These are phyloP conservation scores for Hydrozoanthus gracilis DNA, from an alignment of 92 coral and sea anemone species.

Conservation along the genomic window DNA sequence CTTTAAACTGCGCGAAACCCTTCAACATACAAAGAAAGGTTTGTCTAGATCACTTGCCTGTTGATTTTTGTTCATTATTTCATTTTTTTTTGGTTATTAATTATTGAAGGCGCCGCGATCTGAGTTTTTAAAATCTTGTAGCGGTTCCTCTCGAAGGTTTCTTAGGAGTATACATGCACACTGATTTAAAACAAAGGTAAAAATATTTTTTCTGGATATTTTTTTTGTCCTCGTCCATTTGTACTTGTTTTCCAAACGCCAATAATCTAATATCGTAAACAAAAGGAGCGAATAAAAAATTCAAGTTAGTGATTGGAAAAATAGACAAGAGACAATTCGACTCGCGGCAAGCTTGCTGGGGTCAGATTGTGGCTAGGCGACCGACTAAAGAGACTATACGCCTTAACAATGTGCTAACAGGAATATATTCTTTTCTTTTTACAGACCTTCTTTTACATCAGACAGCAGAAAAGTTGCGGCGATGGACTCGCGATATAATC, in stretches of 20 bases:
- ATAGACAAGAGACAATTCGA: slow-evolving; percentile 16
- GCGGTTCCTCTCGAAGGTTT: no score
- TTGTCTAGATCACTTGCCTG: neutral
- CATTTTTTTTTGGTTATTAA: no score
- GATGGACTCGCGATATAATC: slow-evolving; percentile 31
- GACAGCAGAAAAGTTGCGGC: slow-evolving; percentile 41
- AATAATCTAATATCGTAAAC: slow-evolving; percentile 12
- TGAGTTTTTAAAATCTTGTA: no score
- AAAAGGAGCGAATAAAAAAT: slow-evolving; percentile 24
- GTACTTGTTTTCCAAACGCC: neutral
- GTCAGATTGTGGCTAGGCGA: slow-evolving; percentile 32
- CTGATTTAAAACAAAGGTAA: neutral
- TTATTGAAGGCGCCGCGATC: no score
- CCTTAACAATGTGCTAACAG: neutral
- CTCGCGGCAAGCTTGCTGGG: slow-evolving; percentile 1
- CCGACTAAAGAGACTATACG: neutral
- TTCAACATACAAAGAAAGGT: neutral
- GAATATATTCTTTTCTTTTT: slow-evolving; percentile 12
- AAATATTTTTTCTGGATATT: neutral
- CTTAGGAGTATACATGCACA: neutral
- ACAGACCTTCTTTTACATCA: slow-evolving; percentile 38
- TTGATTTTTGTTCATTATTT: neutral
- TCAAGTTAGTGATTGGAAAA: slow-evolving; percentile 30
- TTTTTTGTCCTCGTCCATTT: neutral
- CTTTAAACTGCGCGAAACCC: neutral